phyloP scores from a whole-genome alignment of 2,113 vertebrate genomes.

The Percina caprodes region DNA sequence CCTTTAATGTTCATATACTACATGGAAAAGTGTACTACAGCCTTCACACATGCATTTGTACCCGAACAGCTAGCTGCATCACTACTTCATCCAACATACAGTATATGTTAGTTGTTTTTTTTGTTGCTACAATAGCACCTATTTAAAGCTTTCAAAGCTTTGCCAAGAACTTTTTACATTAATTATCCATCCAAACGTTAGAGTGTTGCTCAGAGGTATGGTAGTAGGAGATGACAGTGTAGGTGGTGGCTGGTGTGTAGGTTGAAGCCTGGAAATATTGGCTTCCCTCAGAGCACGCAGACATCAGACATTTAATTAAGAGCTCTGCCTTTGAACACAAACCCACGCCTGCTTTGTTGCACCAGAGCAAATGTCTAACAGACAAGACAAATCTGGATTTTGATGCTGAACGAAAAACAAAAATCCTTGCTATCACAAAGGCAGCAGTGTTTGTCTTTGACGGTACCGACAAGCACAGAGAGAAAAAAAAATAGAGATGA shows the following conservation, averaged over 20 bases:
- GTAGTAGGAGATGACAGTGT: constrained; percentile 24
- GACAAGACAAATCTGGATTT: constrained; percentile 49
- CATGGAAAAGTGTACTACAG: neutral
- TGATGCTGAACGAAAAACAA: constrained; percentile 54
- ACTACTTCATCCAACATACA: neutral
- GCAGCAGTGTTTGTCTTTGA: constrained; percentile 50
- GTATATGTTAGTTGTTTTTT: neutral
- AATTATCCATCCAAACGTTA: constrained; percentile 19
- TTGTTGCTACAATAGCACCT: neutral
- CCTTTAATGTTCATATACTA: neutral
- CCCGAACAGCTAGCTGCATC: neutral
- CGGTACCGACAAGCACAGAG: constrained; percentile 20
- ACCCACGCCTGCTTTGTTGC: constrained; percentile 30
- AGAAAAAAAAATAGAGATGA: constrained; percentile 16
- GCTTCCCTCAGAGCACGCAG: constrained; percentile 25
- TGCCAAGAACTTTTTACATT: neutral
- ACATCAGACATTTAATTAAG: constrained; percentile 65
- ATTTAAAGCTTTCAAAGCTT: neutral
- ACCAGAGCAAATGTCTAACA: constrained; percentile 39
- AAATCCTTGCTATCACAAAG: constrained; percentile 56
- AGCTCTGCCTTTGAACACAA: constrained; percentile 50
- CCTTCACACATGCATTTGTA: neutral
- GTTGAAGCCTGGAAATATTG: constrained; percentile 8
- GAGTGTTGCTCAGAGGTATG: constrained; percentile 17
- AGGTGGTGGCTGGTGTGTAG: constrained; percentile 49